Percentiles rank a stretch among this genome's conserved stretches.
phyloP scores from a whole-genome alignment of 2,113 vertebrate species.

The Chamaea fasciata region DNA sequence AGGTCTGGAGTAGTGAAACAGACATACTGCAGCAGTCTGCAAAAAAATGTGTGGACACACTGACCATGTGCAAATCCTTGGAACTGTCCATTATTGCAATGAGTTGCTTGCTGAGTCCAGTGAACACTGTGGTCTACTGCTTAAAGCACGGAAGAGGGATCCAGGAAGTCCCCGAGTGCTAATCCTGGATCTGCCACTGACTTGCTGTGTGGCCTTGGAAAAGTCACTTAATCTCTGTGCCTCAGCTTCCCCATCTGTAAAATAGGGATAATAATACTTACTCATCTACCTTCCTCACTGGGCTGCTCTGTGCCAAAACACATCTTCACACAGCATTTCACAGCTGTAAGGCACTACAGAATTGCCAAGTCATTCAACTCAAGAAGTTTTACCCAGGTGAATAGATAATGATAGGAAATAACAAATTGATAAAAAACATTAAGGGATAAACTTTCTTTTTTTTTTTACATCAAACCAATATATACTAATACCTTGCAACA shows the following conservation, averaged over 20 bases:
- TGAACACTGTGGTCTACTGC: slow-evolving; percentile 32
- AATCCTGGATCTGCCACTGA: slow-evolving; percentile 47
- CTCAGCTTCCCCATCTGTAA: slow-evolving; percentile 57
- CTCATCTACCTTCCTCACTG: neutral
- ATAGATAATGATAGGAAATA: neutral
- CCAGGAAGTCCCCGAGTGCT: neutral
- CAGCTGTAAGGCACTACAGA: neutral
- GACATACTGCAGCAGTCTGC: neutral
- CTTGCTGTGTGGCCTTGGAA: slow-evolving; percentile 36
- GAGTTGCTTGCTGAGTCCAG: slow-evolving; percentile 45
- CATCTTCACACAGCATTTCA: neutral
- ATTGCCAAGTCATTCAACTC: neutral
- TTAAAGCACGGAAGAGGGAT: slow-evolving; percentile 38
- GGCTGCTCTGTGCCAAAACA: neutral
- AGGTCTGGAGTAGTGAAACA: neutral
- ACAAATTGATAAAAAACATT: neutral
- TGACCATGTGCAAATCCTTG: slow-evolving; percentile 44
- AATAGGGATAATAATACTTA: slow-evolving; percentile 54
- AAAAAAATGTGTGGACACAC: slow-evolving; percentile 41
- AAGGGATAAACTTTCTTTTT: neutral
- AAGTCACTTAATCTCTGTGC: slow-evolving; percentile 55
- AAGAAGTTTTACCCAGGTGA: neutral
- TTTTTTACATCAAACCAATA: neutral
- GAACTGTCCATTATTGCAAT: slow-evolving; percentile 48
- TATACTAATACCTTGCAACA: neutral